phyloP scores from a whole-genome alignment of 2,888 invertebrate genomes.

The Eremobia ochroleuca region DNA sequence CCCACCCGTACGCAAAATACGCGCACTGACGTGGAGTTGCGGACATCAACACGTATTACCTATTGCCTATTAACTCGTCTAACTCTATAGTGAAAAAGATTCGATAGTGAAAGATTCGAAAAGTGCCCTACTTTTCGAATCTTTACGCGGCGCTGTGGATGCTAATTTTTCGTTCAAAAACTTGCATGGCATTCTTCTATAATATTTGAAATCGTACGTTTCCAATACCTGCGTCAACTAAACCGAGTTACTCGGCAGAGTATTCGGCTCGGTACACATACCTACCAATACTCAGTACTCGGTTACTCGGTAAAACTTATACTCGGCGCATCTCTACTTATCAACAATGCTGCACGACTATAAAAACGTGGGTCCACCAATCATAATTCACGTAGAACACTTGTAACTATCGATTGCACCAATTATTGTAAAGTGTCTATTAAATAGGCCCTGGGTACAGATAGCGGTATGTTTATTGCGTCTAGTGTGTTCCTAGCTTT shows the following conservation, averaged over 20 bases:
- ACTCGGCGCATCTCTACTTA: neutral
- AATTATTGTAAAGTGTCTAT: slow-evolving; percentile 82
- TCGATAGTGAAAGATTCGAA: too few relatives aligned
- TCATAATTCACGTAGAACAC: slow-evolving; percentile 67
- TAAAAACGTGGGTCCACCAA: slow-evolving; percentile 52
- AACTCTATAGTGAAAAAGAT: neutral
- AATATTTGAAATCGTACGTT: neutral
- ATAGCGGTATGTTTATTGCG: slow-evolving; percentile 83
- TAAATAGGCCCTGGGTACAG: slow-evolving; percentile 78
- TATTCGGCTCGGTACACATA: too few relatives aligned
- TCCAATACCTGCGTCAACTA: neutral
- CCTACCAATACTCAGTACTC: neutral
- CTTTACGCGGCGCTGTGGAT: neutral
- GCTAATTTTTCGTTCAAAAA: neutral
- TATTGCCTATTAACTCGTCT: too few relatives aligned
- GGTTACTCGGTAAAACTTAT: neutral
- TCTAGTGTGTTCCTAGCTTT: slow-evolving; percentile 81
- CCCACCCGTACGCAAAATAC: too few relatives aligned
- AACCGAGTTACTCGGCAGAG: too few relatives aligned
- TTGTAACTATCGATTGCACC: slow-evolving; percentile 75
- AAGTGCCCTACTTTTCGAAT: too few relatives aligned
- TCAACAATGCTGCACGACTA: slow-evolving; percentile 34
- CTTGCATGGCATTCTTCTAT: neutral
- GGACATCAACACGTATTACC: too few relatives aligned
- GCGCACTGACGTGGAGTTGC: too few relatives aligned